These are phyloP conservation scores for Cetoscarus ocellatus DNA, from an alignment of 2,797 vertebrate genomes.

Conservation along the genomic window DNA sequence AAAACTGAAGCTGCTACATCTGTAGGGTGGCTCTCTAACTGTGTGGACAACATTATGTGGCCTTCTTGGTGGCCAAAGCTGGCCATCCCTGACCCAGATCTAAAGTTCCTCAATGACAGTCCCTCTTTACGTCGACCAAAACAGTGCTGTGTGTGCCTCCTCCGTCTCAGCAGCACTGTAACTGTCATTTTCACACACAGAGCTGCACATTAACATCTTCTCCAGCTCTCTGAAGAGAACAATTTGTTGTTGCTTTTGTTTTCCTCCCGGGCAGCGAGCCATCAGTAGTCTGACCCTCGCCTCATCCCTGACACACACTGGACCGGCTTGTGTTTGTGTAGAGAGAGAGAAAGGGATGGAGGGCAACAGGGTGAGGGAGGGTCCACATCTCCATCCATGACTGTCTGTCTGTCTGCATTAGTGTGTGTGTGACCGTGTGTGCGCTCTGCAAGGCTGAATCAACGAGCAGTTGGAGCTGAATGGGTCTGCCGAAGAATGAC, in stretches of 20 bases:
- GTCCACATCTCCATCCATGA: slow-evolving; percentile 6
- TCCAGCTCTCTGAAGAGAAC: slow-evolving; percentile 13
- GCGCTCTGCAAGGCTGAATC: slow-evolving; percentile 28
- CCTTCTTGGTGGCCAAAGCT: no score
- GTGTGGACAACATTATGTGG: no score
- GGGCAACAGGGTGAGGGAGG: neutral
- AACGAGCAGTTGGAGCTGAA: slow-evolving; percentile 50
- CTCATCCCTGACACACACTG: slow-evolving; percentile 14
- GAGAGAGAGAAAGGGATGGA: neutral
- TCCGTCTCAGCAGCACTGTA: slow-evolving; percentile 1
- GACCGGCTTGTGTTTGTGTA: slow-evolving; percentile 13
- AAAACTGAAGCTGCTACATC: no score
- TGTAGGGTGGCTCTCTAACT: no score
- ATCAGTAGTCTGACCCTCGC: slow-evolving; percentile 30
- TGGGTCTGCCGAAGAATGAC: slow-evolving; percentile 58
- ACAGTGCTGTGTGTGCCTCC: neutral
- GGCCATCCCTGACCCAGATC: no score
- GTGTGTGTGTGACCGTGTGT: slow-evolving; percentile 13
- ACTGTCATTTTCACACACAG: neutral
- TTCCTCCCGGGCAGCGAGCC: slow-evolving; percentile 22
- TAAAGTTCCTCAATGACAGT: no score
- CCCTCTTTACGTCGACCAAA: no score
- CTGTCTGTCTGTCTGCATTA: slow-evolving; percentile 20
- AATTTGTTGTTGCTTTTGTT: slow-evolving; percentile 43
- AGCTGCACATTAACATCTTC: slow-evolving; percentile 7